These are phyloP conservation scores for Cephalopholis sonnerati DNA, from an alignment of 2,113 vertebrate species.

Conservation along the genomic window DNA sequence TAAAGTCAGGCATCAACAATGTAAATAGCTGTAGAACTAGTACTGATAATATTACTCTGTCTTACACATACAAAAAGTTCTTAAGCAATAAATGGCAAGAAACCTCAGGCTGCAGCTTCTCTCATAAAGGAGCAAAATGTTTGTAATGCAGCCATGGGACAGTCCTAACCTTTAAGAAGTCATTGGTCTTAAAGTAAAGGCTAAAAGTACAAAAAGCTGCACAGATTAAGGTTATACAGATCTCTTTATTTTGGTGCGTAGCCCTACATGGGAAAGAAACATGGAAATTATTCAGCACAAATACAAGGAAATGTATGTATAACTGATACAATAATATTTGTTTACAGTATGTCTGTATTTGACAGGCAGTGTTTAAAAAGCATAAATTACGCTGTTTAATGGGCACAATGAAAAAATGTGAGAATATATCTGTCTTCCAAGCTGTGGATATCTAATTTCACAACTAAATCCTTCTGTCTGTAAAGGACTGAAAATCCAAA, in stretches of 20 bases:
- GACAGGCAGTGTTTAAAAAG: no score
- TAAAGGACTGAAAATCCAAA: background rate
- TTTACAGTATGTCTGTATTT: no score
- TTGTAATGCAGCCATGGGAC: conserved; percentile 16
- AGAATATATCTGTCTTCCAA: background rate
- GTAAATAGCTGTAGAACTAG: background rate
- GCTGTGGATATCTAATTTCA: background rate
- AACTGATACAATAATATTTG: background rate
- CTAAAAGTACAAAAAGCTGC: conserved; percentile 20
- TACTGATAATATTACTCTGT: background rate
- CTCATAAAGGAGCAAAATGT: conserved; percentile 21
- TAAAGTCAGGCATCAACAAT: background rate
- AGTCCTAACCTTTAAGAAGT: conserved; percentile 38
- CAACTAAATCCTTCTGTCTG: background rate
- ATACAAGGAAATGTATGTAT: background rate
- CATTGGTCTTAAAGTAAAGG: conserved; percentile 12
- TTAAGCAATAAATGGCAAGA: conserved; percentile 39
- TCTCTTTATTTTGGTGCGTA: conserved; percentile 3
- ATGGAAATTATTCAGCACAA: background rate
- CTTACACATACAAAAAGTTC: background rate
- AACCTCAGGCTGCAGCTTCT: conserved; percentile 3
- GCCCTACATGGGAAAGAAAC: background rate
- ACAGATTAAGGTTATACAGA: conserved; percentile 24
- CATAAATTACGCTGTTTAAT: background rate
- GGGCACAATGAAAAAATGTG: no score